Percentiles rank a stretch among this genome's conserved stretches.
Evolutionary conservation across 53 echinoderm and acorn worm genomes (phyloP).

Genomic region (Echinometra lucunter): DNA sequence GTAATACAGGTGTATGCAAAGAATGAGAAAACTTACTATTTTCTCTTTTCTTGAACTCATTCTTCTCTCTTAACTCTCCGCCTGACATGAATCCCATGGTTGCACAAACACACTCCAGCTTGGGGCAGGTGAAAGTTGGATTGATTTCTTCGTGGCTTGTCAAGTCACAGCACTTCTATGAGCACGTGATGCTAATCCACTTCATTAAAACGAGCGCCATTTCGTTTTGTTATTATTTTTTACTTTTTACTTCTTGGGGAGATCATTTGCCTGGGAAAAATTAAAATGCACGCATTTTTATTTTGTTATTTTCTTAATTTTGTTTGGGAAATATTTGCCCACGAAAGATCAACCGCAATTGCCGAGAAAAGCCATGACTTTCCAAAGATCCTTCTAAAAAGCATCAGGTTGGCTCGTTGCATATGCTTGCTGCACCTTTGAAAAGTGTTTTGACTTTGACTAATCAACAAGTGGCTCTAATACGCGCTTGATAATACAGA

Average conservation of each 20-base stretch:
- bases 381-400: neutral
- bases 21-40: too few species aligned
- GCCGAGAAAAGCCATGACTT: neutral
- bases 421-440: neutral
- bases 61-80: neutral
- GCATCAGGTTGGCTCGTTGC: neutral
- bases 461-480: neutral
- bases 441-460: too few species aligned
- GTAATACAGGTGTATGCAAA: too few species aligned
- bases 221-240: neutral
- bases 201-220: neutral
- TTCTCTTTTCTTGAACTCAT: too few species aligned
- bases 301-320: too few species aligned
- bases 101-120: constrained; percentile 19
- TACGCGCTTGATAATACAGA: neutral
- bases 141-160: constrained; percentile 32
- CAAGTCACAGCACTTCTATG: constrained; percentile 22
- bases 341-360: neutral
- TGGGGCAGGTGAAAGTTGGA: constrained; percentile 27
- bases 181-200: neutral
- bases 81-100: neutral
- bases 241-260: neutral
- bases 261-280: too few species aligned
- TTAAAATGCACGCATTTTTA: too few species aligned
- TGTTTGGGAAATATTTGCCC: neutral